phyloP scores from a whole-genome alignment of 2,797 vertebrate genomes.

The Macrochelys suwanniensis region DNA sequence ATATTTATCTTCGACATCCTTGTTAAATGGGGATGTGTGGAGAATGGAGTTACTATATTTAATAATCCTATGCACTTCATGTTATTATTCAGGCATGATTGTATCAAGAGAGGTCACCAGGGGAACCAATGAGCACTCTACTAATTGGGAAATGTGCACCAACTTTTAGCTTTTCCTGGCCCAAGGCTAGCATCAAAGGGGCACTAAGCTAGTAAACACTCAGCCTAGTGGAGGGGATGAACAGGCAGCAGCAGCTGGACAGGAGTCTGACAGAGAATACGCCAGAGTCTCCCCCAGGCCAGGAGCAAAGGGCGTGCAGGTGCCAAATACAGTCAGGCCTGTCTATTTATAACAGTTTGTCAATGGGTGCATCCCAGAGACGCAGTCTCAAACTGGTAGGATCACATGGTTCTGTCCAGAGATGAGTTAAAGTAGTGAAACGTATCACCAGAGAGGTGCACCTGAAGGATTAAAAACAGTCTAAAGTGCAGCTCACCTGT shows the following conservation, averaged over 20 bases:
- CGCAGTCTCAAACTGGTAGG: neutral
- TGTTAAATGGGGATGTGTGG: too few species aligned
- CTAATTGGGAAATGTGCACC: neutral
- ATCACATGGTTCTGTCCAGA: neutral
- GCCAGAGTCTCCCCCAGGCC: neutral
- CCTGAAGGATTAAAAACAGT: too few species aligned
- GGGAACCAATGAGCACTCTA: neutral
- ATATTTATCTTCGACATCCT: too few species aligned
- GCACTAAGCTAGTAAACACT: neutral
- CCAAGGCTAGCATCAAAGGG: neutral
- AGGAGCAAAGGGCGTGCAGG: neutral
- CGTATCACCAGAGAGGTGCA: too few species aligned
- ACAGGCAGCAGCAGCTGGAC: neutral
- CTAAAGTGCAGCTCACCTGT: too few species aligned
- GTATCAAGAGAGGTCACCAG: too few species aligned
- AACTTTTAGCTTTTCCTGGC: neutral
- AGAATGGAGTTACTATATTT: too few species aligned
- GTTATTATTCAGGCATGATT: too few species aligned
- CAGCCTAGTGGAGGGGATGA: neutral
- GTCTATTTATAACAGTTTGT: neutral
- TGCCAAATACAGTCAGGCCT: neutral
- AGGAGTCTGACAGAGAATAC: neutral
- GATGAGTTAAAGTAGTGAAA: too few species aligned
- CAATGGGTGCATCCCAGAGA: neutral
- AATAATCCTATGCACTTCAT: too few species aligned